These are phyloP conservation scores for Saturnia pavonia DNA, from an alignment of 2,888 invertebrate genomes.

Conservation along the genomic window DNA sequence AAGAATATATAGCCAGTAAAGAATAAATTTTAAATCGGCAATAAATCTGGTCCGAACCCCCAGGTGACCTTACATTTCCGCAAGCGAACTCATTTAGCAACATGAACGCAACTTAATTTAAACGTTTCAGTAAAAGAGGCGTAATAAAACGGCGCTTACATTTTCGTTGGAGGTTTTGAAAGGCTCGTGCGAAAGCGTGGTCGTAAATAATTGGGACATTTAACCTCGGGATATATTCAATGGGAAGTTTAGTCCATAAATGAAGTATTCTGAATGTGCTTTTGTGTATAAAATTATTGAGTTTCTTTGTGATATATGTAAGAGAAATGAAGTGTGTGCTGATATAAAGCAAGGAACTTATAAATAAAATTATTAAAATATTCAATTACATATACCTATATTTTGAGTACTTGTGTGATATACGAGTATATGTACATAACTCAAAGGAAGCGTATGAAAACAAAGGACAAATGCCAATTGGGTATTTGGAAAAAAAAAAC, in stretches of 20 bases:
- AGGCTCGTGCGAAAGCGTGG: conserved; percentile 47
- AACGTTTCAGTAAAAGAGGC: conserved; percentile 50
- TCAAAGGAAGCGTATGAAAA: not conserved
- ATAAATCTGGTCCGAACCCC: conserved; percentile 24
- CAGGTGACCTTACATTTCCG: conserved; percentile 33
- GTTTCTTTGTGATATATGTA: conserved; percentile 25
- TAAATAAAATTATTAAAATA: no score
- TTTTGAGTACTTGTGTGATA: no score
- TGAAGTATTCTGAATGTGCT: conserved; percentile 46
- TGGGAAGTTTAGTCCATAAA: conserved; percentile 54
- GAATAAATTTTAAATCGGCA: conserved; percentile 8
- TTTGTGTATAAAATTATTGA: conserved; percentile 43
- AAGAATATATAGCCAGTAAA: not conserved
- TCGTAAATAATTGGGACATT: conserved; percentile 65
- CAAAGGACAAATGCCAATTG: not conserved
- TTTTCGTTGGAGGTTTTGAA: conserved; percentile 47
- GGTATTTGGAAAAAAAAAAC: no score
- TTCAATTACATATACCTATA: no score
- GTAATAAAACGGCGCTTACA: conserved; percentile 50
- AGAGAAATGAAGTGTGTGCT: not conserved
- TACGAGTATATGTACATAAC: not conserved
- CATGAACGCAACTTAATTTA: conserved; percentile 53
- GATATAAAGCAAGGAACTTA: not conserved
- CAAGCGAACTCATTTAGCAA: conserved; percentile 39
- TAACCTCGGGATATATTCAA: conserved; percentile 54